Evolutionary conservation across 2,797 vertebrate species (phyloP).

Genomic region (Botia almorhae): DNA sequence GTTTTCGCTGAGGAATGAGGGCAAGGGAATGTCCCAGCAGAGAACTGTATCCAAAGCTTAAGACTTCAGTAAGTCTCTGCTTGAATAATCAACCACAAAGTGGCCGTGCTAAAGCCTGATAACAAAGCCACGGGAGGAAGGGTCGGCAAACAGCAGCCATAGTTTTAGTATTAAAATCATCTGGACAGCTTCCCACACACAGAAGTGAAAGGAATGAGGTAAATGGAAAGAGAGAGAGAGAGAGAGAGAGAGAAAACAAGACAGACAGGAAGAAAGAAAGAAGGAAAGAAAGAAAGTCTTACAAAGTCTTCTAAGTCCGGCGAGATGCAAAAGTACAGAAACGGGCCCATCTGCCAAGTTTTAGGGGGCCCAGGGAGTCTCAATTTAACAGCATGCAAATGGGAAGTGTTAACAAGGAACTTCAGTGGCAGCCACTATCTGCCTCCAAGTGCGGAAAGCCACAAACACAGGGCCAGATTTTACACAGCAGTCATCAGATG

Average conservation of each 20-base stretch:
- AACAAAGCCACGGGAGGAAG: conserved; percentile 51
- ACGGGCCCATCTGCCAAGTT: conserved; percentile 56
- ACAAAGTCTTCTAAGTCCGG: conserved; percentile 46
- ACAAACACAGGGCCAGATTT: conserved; percentile 62
- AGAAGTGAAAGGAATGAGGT: neutral
- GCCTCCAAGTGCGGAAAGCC: conserved; percentile 59
- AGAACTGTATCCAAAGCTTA: conserved; percentile 30
- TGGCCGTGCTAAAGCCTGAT: conserved; percentile 39
- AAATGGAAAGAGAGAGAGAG: too few species aligned
- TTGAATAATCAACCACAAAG: conserved; percentile 49
- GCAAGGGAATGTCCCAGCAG: conserved; percentile 11
- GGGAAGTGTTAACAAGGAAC: conserved; percentile 70
- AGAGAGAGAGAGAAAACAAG: conserved; percentile 2
- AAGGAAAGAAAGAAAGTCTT: conserved; percentile 38
- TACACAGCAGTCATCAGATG: conserved; percentile 49
- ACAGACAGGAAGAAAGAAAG: conserved; percentile 11
- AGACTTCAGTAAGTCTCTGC: conserved; percentile 32
- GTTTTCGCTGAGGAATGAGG: conserved; percentile 39
- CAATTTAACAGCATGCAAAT: conserved; percentile 65
- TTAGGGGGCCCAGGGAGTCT: conserved; percentile 45
- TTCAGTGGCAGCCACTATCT: conserved; percentile 54
- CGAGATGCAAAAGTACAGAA: conserved; percentile 55
- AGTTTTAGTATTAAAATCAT: conserved; percentile 59
- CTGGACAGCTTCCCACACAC: conserved; percentile 58
- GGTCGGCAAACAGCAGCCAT: conserved; percentile 46